A percentile compares a stretch with the other conserved stretches of the same genome.
phyloP scores from a whole-genome alignment of 2,797 vertebrate genomes.

The Sandelia bainsii region DNA sequence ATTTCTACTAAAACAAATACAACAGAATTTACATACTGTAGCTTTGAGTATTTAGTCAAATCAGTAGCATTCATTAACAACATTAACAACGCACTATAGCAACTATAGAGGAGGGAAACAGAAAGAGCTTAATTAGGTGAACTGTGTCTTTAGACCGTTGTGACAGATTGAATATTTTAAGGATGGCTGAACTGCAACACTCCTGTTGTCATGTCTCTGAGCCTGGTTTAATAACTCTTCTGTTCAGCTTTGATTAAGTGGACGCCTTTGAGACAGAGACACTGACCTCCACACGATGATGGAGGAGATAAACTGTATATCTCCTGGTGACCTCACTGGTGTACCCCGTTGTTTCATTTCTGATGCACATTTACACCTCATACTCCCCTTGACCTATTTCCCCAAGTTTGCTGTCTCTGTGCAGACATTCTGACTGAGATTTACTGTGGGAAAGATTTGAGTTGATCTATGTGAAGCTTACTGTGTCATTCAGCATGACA shows the following conservation, averaged over 20 bases:
- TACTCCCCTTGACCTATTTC: background rate
- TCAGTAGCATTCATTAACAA: no score
- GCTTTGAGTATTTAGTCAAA: no score
- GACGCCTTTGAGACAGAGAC: constrained; percentile 34
- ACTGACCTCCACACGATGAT: constrained; percentile 43
- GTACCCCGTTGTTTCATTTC: constrained; percentile 7
- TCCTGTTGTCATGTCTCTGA: constrained; percentile 43
- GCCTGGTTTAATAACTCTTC: constrained; percentile 31
- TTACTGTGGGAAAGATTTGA: constrained; percentile 5
- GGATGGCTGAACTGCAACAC: constrained; percentile 41
- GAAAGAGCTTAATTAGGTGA: constrained; percentile 43
- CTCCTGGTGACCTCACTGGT: constrained; percentile 1
- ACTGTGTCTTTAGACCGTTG: constrained; percentile 38
- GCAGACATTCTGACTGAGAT: constrained; percentile 4
- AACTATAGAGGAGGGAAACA: constrained; percentile 1
- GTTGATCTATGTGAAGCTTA: background rate
- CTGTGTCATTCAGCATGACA: constrained; percentile 17
- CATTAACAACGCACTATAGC: no score
- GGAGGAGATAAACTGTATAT: constrained; percentile 6
- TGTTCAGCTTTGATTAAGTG: constrained; percentile 52
- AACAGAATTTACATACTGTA: no score
- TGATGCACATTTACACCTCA: constrained; percentile 11
- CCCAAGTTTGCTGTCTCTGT: background rate
- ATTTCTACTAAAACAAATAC: no score
- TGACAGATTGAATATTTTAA: constrained; percentile 57